phyloP scores from a whole-genome alignment of 2,888 invertebrate genomes.

The Drosophila aldrichi region DNA sequence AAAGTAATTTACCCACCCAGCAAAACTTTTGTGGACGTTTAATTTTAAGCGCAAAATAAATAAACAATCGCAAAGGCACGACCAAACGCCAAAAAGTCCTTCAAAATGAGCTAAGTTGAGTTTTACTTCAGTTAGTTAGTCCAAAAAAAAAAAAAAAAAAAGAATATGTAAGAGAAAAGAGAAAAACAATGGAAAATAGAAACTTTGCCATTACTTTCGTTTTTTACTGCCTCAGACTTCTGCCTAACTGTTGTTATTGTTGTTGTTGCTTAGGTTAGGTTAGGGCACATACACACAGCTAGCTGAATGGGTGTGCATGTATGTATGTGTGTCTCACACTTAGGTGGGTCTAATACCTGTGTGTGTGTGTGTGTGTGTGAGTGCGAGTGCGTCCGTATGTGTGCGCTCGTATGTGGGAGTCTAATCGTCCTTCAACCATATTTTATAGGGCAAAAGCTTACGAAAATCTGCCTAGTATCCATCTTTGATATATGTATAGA shows the following conservation, averaged over 20 bases:
- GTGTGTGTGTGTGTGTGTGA: conserved; percentile 9
- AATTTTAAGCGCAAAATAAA: conserved; percentile 75
- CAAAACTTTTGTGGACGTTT: conserved; percentile 58
- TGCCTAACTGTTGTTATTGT: conserved; percentile 22
- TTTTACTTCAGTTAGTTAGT: conserved; percentile 61
- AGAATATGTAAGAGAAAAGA: neutral
- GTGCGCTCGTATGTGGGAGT: conserved; percentile 2
- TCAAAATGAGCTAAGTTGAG: conserved; percentile 57
- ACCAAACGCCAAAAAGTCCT: conserved; percentile 58
- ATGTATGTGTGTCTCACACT: conserved; percentile 15
- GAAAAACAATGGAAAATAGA: conserved; percentile 29
- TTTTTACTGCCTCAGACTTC: conserved; percentile 54
- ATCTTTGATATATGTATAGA: neutral
- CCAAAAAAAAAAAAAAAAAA: conserved; percentile 40
- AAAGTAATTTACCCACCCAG: conserved; percentile 67
- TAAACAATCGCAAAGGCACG: conserved; percentile 63
- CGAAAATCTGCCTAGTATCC: neutral
- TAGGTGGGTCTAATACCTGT: conserved; percentile 47
- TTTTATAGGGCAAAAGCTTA: conserved; percentile 4
- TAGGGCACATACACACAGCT: conserved; percentile 16
- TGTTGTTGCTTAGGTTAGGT: conserved; percentile 39
- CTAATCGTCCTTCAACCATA: conserved; percentile 56
- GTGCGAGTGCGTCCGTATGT: conserved; percentile 18
- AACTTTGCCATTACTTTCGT: conserved; percentile 67
- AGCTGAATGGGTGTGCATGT: neutral